Evolutionary conservation across 2,888 invertebrate species (phyloP), one percentile per base, ranked within the genome.

Genomic region (Alloscopus bannaensis): DNA sequence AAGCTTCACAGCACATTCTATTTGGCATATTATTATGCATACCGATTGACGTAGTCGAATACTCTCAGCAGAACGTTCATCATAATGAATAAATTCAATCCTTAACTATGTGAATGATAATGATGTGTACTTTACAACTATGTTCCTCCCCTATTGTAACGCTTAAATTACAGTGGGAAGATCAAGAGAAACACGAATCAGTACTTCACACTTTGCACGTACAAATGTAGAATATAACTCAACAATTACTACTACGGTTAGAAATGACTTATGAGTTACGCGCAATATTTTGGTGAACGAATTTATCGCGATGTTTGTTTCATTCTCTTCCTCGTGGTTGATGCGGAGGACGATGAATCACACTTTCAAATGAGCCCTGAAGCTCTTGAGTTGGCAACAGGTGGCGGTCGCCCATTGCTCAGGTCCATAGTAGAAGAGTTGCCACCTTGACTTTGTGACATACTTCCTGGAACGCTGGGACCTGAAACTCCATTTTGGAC

Each of bases 291-390:
- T 71, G 72, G 72, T 72, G 62, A 42, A 71, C 45, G 26, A 47
- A 69, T 52, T 47, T 72, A 64, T 47, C 50, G 72, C 59, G 55
- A 72, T 52, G 62, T 64, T 72, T 62, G 64, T 52, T 72, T 72
- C 72, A 72, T 72, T 62, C 72, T 72, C 64, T 72, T 72, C 62
- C 62, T 72, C 52, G 62, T 72, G 52, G 40, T 20, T 64, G 55
- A 72, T 72, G 64, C 52, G 11, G 72, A 72, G 11, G 72, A 72
- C 64, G 72, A 64, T 64, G 72, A 64, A 72, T 72, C 72, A 72
- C 72, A 73, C 60, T 78, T 64, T 82, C 80, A 82, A 66, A 82
- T 76, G 66, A 82, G 82, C 71, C 82, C 82, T 22, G 82, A 82
- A 66, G 82, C 76, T 50, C 82, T 64, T 64, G 79, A 76, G 55